These are phyloP conservation scores for Megalopta genalis DNA, from an alignment of 1,140 invertebrate genomes.

Conservation along the genomic window DNA sequence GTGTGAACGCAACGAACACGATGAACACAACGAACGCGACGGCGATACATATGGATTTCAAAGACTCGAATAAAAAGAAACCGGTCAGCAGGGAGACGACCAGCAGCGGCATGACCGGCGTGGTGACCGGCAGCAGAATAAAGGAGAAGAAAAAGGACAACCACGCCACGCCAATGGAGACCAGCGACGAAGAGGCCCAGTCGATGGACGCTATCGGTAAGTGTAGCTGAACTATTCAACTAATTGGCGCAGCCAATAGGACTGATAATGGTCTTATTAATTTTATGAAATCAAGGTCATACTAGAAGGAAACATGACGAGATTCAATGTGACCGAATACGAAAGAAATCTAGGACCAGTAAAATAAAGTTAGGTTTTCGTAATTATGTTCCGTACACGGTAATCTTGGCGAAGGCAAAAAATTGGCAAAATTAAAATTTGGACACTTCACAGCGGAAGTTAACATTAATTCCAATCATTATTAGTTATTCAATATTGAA, in stretches of 20 bases:
- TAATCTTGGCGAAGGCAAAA: too few relatives aligned
- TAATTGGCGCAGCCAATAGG: background rate
- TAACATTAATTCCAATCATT: too few relatives aligned
- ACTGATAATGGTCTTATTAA: too few relatives aligned
- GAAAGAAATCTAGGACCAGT: too few relatives aligned
- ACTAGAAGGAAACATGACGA: too few relatives aligned
- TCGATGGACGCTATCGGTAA: constrained; percentile 74
- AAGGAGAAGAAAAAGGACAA: constrained; percentile 80
- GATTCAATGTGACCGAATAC: too few relatives aligned
- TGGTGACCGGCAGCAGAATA: constrained; percentile 62
- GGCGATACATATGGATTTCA: constrained; percentile 63
- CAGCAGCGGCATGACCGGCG: constrained; percentile 42
- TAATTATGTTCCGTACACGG: too few relatives aligned
- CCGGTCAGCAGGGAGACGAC: constrained; percentile 49
- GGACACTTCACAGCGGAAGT: too few relatives aligned
- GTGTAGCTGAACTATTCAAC: constrained; percentile 43
- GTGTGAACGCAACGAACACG: constrained; percentile 60
- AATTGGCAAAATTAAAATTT: too few relatives aligned
- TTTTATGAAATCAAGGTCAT: too few relatives aligned
- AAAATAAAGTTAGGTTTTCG: too few relatives aligned
- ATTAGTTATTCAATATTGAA: too few relatives aligned
- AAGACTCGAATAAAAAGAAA: constrained; percentile 74
- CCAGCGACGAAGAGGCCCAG: constrained; percentile 78
- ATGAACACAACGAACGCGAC: constrained; percentile 54
- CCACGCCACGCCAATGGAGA: constrained; percentile 76